Evolutionary conservation across 1,140 invertebrate genomes (phyloP).

Genomic region (Platorchestia sp.): DNA sequence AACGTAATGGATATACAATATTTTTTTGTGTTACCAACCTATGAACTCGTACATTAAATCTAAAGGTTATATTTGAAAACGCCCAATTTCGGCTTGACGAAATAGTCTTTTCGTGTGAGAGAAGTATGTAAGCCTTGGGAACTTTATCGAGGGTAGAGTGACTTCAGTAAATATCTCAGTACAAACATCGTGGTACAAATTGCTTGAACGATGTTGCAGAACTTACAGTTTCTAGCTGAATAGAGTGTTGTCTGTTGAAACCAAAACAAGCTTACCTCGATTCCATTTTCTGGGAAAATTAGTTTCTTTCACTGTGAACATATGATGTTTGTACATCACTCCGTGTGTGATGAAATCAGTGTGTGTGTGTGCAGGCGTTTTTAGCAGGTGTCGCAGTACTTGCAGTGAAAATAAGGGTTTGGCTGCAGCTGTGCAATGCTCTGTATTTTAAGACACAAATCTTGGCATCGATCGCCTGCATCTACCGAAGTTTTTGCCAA

Average conservation of each 20-base stretch:
- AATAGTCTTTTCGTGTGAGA: background rate
- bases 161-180: background rate
- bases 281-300: background rate
- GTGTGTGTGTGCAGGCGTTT: background rate
- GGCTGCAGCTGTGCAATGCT: constrained; percentile 17
- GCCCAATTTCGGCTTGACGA: background rate
- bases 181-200: background rate
- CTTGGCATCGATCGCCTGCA: constrained; percentile 49
- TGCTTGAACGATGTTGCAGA: background rate
- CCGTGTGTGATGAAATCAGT: background rate
- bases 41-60: background rate
- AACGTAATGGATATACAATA: background rate
- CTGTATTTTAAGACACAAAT: constrained; percentile 51
- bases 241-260: background rate
- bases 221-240: background rate
- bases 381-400: background rate
- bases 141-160: background rate
- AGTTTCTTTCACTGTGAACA: background rate
- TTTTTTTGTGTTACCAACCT: background rate
- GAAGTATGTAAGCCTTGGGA: background rate
- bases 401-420: background rate
- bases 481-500: constrained; percentile 30
- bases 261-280: background rate
- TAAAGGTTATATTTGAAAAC: background rate
- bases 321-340: background rate